A percentile compares a stretch with the other conserved stretches of the same genome.
Conservation (phyloP, 2,113 vertebrate species). For the Prionailurus bengalensis region DNA sequence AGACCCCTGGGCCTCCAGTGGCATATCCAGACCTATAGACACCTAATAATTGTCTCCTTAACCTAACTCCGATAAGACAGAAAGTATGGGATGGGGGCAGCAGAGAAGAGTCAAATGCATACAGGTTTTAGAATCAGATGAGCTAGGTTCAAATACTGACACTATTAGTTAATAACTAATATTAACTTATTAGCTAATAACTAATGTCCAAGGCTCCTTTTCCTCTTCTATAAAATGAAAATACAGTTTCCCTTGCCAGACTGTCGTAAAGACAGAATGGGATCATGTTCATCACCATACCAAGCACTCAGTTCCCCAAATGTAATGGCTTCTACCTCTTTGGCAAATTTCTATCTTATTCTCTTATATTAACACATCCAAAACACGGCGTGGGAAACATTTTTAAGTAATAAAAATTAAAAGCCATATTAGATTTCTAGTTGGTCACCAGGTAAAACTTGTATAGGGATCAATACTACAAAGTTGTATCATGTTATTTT, state of each 20-base stretch:
- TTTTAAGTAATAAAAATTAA: not conserved
- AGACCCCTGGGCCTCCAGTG: not conserved
- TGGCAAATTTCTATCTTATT: not conserved
- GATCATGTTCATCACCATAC: not conserved
- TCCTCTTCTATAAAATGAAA: constrained; percentile 5
- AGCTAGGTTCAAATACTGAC: not conserved
- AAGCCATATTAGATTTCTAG: not conserved
- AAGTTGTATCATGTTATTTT: constrained; percentile 6
- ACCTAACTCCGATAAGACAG: not conserved
- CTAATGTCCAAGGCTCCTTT: not conserved
- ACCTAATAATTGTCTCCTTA: not conserved
- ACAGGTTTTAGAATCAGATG: not conserved
- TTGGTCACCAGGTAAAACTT: constrained; percentile 6
- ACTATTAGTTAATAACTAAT: not conserved
- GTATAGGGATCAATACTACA: not conserved
- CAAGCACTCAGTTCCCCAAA: constrained; percentile 3
- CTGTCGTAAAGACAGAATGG: not conserved
- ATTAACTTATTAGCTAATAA: not conserved
- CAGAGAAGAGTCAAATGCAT: not conserved
- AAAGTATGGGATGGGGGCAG: not conserved
- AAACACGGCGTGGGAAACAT: not conserved
- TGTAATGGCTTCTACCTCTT: not conserved
- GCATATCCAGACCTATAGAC: not conserved
- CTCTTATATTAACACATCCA: constrained; percentile 22
- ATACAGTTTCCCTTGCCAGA: not conserved